These are phyloP conservation scores for Globodera ellingtonae DNA, from an alignment of 1,140 invertebrate genomes.

Conservation along the genomic window DNA sequence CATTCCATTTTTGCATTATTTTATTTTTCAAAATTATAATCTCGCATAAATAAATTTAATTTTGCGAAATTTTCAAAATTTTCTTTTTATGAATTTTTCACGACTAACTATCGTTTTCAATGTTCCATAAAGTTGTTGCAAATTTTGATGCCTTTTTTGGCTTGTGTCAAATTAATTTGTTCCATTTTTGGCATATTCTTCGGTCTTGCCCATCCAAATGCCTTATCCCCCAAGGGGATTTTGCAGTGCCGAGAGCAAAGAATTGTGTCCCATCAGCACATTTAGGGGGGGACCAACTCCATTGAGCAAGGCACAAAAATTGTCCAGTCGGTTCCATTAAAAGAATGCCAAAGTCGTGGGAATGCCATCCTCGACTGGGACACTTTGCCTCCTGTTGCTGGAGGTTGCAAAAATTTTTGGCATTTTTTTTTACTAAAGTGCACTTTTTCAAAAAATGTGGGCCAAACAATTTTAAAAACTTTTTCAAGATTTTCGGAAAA, in stretches of 20 bases:
- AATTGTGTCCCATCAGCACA: neutral
- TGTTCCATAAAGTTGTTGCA: neutral
- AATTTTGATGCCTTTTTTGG: neutral
- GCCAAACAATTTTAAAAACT: no score
- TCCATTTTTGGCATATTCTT: neutral
- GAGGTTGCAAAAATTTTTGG: neutral
- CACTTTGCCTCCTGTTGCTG: no score
- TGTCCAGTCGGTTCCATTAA: neutral
- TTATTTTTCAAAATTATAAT: no score
- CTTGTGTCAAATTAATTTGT: neutral
- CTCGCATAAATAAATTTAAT: no score
- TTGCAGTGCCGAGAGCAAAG: neutral
- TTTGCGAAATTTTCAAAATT: no score
- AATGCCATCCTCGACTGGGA: no score
- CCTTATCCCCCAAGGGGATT: neutral
- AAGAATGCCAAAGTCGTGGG: neutral
- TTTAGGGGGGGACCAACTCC: neutral
- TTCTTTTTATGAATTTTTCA: no score
- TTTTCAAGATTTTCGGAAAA: no score
- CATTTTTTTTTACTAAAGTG: neutral
- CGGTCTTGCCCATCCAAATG: neutral
- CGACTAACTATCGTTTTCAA: no score
- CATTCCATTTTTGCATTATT: no score
- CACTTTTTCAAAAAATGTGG: neutral
- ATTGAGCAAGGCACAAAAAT: neutral